Evolutionary conservation across 2,888 invertebrate genomes (phyloP).

Genomic region (Drosophila prostipennis): DNA sequence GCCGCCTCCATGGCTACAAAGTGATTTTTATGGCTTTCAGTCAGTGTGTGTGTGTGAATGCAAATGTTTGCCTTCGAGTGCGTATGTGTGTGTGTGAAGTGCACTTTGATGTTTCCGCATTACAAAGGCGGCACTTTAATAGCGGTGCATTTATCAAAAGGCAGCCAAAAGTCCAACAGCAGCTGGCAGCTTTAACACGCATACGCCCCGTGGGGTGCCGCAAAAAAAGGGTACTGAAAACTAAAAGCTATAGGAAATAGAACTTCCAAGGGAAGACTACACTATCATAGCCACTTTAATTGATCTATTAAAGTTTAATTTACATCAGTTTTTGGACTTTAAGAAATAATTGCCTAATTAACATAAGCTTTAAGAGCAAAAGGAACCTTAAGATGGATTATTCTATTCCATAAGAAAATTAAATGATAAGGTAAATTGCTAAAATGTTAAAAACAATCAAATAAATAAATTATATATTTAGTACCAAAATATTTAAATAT

Average conservation of each 20-base stretch:
- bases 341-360: too few relatives aligned
- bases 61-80: conserved; percentile 56
- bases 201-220: conserved; percentile 66
- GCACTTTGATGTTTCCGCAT: conserved; percentile 74
- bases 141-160: conserved; percentile 67
- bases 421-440: too few relatives aligned
- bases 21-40: conserved; percentile 75
- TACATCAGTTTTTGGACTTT: too few relatives aligned
- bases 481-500: too few relatives aligned
- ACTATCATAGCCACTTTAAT: neutral
- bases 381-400: too few relatives aligned
- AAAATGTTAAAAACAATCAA: too few relatives aligned
- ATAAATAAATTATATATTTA: too few relatives aligned
- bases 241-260: conserved; percentile 1
- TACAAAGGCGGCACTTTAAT: conserved; percentile 75
- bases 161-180: conserved; percentile 64
- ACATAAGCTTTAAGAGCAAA: too few relatives aligned
- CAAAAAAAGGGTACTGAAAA: neutral
- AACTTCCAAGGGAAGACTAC: neutral
- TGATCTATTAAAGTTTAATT: neutral
- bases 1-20: conserved; percentile 70
- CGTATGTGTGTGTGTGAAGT: conserved; percentile 42
- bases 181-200: conserved; percentile 66
- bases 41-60: conserved; percentile 50
- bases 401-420: too few relatives aligned